Evolutionary conservation across 2,113 vertebrate species (phyloP).

Genomic region (Lepus timidus): DNA sequence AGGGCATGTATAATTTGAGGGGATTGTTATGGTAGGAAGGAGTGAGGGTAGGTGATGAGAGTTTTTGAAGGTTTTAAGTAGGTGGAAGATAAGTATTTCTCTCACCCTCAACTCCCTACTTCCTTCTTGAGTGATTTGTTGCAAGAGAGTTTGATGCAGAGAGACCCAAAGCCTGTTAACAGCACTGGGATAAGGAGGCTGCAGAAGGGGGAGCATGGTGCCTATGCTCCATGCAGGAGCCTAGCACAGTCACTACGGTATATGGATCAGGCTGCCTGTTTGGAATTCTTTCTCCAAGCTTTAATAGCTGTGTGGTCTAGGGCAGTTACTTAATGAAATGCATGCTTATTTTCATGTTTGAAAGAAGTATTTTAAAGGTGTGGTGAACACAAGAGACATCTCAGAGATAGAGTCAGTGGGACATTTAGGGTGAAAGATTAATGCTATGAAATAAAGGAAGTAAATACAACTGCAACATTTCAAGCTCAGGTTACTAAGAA

Average conservation of each 20-base stretch:
- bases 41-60: neutral
- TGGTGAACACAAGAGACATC: neutral
- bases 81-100: neutral
- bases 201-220: fast-evolving
- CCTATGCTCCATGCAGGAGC: too few species aligned
- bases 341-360: neutral
- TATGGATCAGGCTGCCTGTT: neutral
- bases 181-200: fast-evolving
- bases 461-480: neutral
- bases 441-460: neutral
- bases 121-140: neutral
- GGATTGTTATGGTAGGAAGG: neutral
- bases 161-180: neutral
- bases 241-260: neutral
- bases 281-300: neutral
- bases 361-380: neutral
- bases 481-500: neutral
- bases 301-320: neutral
- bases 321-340: neutral
- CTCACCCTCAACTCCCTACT: fast-evolving
- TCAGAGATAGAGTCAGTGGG: neutral
- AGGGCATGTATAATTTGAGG: neutral
- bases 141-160: neutral
- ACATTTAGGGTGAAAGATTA: neutral
- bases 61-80: neutral